Evolutionary conservation across 2,113 vertebrate species (phyloP), one percentile per base, ranked within the genome.

Genomic region (Gavia stellata): DNA sequence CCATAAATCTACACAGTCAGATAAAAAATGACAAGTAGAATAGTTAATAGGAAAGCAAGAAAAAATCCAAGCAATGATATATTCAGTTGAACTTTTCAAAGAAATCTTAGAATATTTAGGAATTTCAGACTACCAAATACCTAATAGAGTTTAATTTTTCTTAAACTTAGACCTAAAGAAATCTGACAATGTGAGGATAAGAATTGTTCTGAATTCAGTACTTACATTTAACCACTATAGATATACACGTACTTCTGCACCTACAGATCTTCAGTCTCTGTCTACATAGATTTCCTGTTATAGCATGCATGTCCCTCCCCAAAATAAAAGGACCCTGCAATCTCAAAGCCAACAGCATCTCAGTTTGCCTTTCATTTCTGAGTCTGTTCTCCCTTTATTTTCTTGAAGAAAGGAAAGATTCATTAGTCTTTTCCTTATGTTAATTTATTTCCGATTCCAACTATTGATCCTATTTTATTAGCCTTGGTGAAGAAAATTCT

Each of bases 261-360:
- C 55, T 33, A 29, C 6, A 44, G 23, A 44, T 44, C 7, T 55
- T 49, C 40, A 34, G 31, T 44, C 11, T 45, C 21, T 34, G 25
- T 23, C 34, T 61, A 71, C n/a, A 14, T 10, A 24, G 9, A 36
- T 63, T 58, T 49, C 12, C 21, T 34, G 8, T 28, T 50, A 44
- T 0, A n/a, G 24, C 6, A 24, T 8, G 18, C 15, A 50, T 24
- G 4, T 6, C 10, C 9, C 14, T 10, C 17, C 15, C 12, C 13
- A 23, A 59, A 34, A 82, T 4, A 83, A 65, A 81, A 20, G 87
- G 6, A 42, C 16, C 8, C 26, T 34, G 9, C 25, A 81, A 20
- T 20, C 34, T 71, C 77, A 92, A 55, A 77, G 24, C 12, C 31
- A 65, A 58, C 16, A 47, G 3, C 31, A 63, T 8, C 18, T 36